Evolutionary conservation across 2,888 invertebrate species (phyloP), one percentile per base, ranked within the genome.

Genomic region (Calameuta idolon): DNA sequence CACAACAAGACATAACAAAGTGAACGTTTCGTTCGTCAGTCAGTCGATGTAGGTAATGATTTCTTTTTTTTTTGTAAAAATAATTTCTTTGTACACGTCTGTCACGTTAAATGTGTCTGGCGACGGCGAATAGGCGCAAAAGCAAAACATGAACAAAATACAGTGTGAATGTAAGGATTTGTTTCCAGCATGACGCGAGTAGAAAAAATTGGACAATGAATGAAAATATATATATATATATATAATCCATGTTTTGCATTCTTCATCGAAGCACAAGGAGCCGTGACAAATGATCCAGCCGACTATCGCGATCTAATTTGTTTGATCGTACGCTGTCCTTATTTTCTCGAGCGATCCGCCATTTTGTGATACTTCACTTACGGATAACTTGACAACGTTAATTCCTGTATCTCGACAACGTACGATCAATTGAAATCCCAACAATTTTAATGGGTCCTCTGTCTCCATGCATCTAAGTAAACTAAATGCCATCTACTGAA

Each of bases 391-490:
- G 55, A 23, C 23, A 55, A 55, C 55, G 55, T 55, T 23, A 23
- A 55, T 9, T 23, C 23, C 55, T 55, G 9, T 9, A 9, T 23
- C 2, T 2, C 9, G 55, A 55, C 23, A 9, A 55, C 55, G 55
- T 55, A 55, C 55, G 55, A 23, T 55, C 55, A 55, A 55, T 23
- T 55, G 2, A 9, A 23, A 55, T 55, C 55, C 55, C 55, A 55
- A 23, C 23, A 55, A 9, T 9, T 55, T 55, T 23, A 55, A 23
- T 71, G 33, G 71, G 3, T 71, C 71, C 69, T 76, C 71, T 75
- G 74, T 30, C 34, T 74, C 37, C 69, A 73, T 81, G 68, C 79
- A 77, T 75, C 69, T 74, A 79, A 76, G 69, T 34, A 40, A 37
- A 75, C 3, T 33, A 68, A 79, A 35, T 37, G 34, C 74, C 74